phyloP scores from a whole-genome alignment of 2,888 invertebrate species.

The Helobdella robusta region DNA sequence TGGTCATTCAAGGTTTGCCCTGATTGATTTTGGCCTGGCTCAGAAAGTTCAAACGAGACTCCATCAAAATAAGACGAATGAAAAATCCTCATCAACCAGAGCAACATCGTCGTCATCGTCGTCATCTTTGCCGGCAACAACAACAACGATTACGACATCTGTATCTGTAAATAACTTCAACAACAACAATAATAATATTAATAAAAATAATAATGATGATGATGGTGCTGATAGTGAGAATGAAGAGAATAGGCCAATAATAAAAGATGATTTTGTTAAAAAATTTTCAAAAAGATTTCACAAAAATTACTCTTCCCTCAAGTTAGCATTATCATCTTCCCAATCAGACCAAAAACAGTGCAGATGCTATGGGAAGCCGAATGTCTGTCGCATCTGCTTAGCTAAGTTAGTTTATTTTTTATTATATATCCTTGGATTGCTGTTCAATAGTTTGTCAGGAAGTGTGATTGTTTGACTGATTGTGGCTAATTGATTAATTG shows the following conservation, averaged over 20 bases:
- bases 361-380: conserved; percentile 61
- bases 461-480: no score
- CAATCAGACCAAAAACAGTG: conserved; percentile 50
- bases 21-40: conserved; percentile 82
- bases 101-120: background rate
- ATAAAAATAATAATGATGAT: background rate
- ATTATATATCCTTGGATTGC: no score
- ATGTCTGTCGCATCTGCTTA: conserved; percentile 63
- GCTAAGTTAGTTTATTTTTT: no score
- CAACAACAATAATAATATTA: no score
- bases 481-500: no score
- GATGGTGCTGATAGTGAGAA: conserved; percentile 8
- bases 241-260: conserved; percentile 21
- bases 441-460: no score
- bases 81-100: background rate
- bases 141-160: background rate
- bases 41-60: conserved; percentile 51
- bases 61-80: conserved; percentile 14
- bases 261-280: no score
- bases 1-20: conserved; percentile 51
- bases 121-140: background rate
- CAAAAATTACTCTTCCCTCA: no score
- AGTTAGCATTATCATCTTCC: no score
- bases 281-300: no score
- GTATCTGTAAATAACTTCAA: no score